A percentile compares a stretch with the other conserved stretches of the same genome.
Evolutionary conservation across 2,888 invertebrate species (phyloP).

Genomic region (Tineola bisselliella): DNA sequence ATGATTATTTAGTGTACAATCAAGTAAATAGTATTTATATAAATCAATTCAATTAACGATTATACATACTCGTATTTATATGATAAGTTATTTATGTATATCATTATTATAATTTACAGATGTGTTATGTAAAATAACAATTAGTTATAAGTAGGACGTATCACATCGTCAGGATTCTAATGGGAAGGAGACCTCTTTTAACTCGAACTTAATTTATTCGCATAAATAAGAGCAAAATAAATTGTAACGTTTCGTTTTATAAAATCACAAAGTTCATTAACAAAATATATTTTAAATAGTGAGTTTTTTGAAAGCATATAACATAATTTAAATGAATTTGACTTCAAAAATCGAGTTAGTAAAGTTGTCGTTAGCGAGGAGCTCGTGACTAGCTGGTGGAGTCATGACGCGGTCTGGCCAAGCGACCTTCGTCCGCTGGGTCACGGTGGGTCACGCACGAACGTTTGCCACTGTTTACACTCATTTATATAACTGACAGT

Average conservation of each 20-base stretch:
- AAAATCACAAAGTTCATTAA: no score
- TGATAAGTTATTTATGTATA: no score
- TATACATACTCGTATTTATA: no score
- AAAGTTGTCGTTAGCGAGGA: background rate
- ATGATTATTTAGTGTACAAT: no score
- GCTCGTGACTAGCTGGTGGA: conserved; percentile 10
- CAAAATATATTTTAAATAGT: no score
- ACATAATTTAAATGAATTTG: background rate
- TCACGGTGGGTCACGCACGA: conserved; percentile 25
- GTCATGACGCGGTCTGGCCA: conserved; percentile 9
- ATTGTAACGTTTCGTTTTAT: no score
- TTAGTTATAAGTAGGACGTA: conserved; percentile 1
- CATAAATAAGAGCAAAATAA: no score
- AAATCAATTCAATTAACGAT: no score
- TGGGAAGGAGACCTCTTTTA: background rate
- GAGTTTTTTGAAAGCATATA: no score
- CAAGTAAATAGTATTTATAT: no score
- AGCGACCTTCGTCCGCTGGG: conserved; percentile 29
- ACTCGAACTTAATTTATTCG: no score
- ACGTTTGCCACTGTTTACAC: conserved; percentile 11
- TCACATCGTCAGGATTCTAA: background rate
- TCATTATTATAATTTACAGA: background rate
- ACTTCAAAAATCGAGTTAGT: background rate
- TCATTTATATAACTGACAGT: conserved; percentile 5
- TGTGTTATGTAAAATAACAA: conserved; percentile 4